phyloP scores from a whole-genome alignment of 2,797 vertebrate species.

The Limnodromus scolopaceus region DNA sequence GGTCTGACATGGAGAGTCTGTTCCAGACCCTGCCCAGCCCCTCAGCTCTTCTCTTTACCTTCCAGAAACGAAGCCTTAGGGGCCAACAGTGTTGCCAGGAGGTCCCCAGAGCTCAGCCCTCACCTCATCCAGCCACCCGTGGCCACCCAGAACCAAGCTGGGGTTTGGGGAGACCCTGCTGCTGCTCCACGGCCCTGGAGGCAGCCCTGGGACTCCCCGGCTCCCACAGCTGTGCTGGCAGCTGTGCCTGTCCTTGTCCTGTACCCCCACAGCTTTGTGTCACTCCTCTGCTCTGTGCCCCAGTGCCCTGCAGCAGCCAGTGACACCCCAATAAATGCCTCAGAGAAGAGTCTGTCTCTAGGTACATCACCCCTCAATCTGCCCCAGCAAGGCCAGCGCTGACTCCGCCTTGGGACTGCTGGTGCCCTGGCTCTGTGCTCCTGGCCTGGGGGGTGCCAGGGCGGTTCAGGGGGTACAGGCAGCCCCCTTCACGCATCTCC shows the following conservation, averaged over 20 bases:
- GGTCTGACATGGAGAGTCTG: fast-evolving
- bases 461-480: fast-evolving
- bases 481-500: not conserved
- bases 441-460: fast-evolving
- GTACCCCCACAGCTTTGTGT: not conserved
- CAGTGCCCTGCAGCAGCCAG: not conserved
- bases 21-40: not conserved
- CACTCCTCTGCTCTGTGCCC: not conserved
- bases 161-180: not conserved
- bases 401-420: not conserved
- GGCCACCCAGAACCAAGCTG: not conserved
- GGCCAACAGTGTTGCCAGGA: not conserved
- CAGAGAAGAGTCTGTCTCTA: not conserved
- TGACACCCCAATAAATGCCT: not conserved
- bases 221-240: not conserved
- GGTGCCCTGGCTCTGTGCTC: not conserved
- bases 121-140: not conserved
- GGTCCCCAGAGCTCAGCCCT: not conserved
- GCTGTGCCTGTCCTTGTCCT: not conserved
- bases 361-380: not conserved
- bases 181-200: not conserved
- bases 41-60: not conserved
- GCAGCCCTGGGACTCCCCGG: too few species aligned
- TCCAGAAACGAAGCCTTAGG: conserved; percentile 15
- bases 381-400: not conserved